Evolutionary conservation across 2,797 vertebrate genomes (phyloP).

Genomic region (Silurus aristotelis): DNA sequence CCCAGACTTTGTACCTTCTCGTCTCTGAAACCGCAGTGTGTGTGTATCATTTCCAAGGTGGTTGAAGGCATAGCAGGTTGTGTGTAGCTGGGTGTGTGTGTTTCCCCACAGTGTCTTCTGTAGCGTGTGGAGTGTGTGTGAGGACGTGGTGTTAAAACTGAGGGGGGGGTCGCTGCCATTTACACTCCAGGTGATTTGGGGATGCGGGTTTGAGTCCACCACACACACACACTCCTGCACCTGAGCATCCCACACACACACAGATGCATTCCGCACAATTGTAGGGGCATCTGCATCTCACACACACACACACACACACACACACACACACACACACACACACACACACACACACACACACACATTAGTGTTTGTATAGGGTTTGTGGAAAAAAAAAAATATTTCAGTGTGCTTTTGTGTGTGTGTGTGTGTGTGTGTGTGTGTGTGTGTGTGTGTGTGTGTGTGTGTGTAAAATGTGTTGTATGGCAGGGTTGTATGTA

Average conservation of each 20-base stretch:
- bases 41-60: constrained; percentile 73
- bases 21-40: constrained; percentile 58
- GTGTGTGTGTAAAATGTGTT: neutral
- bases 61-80: constrained; percentile 75
- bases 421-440: constrained; percentile 3
- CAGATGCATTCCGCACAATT: constrained; percentile 60
- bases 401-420: neutral
- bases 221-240: constrained; percentile 68
- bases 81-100: constrained; percentile 56
- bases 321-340: constrained; percentile 13
- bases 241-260: constrained; percentile 58
- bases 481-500: too few species aligned
- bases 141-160: constrained; percentile 66
- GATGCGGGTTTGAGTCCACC: constrained; percentile 74
- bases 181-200: constrained; percentile 76
- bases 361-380: neutral
- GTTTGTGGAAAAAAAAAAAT: too few species aligned
- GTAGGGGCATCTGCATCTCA: constrained; percentile 36
- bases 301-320: constrained; percentile 18
- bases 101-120: constrained; percentile 63
- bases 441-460: constrained; percentile 11
- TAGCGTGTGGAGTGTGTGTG: constrained; percentile 39
- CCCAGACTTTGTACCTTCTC: constrained; percentile 57
- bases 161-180: constrained; percentile 65
- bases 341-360: constrained; percentile 10